Evolutionary conservation across 2,797 vertebrate genomes (phyloP).

Genomic region (Mormyrus proboscirostris): DNA sequence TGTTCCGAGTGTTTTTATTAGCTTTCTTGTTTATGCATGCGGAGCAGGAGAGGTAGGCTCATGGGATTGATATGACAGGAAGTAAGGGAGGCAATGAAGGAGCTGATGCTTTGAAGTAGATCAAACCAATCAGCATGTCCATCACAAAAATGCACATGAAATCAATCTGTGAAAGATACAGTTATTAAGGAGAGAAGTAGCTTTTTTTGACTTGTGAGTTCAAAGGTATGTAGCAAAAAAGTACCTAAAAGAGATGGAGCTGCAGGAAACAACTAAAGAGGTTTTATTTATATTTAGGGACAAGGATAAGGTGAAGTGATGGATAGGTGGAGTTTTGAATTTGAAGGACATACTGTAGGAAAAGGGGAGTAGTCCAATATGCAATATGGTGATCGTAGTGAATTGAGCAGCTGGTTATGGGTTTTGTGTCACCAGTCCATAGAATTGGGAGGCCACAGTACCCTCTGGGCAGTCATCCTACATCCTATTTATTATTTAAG

Average conservation of each 20-base stretch:
- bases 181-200: slow-evolving; percentile 14
- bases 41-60: slow-evolving; percentile 16
- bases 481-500: background rate
- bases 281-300: background rate
- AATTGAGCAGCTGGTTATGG: background rate
- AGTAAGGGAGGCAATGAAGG: slow-evolving; percentile 21
- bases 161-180: slow-evolving; percentile 7
- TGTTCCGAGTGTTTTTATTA: background rate
- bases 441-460: background rate
- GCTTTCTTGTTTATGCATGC: slow-evolving; percentile 30
- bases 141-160: slow-evolving; percentile 26
- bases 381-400: background rate
- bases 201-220: slow-evolving; percentile 15
- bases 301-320: background rate
- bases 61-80: slow-evolving; percentile 27
- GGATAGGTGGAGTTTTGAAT: background rate
- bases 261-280: background rate
- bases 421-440: background rate
- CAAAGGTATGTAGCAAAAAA: background rate
- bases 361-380: background rate
- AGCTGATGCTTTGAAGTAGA: slow-evolving; percentile 30
- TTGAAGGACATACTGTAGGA: background rate
- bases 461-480: background rate
- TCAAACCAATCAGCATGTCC: slow-evolving; percentile 12
- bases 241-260: background rate